Conservation (phyloP, 2,888 invertebrate genomes). For the Hirtodrosophila cameraria region DNA sequence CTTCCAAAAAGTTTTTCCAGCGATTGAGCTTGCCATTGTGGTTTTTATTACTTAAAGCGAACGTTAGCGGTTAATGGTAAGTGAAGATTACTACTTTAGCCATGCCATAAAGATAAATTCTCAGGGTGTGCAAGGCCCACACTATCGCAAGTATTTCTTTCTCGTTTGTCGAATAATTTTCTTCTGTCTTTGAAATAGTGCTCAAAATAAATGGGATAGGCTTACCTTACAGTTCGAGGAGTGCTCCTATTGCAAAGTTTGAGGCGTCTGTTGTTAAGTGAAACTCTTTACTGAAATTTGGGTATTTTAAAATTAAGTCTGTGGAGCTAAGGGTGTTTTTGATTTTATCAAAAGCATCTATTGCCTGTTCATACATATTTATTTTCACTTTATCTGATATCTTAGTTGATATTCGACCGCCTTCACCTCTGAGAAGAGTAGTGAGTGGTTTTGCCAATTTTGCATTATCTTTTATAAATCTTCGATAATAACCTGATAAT, state of each 20-base stretch:
- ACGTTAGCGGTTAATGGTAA: constrained; percentile 25
- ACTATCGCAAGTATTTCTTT: constrained; percentile 23
- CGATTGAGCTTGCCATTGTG: constrained; percentile 40
- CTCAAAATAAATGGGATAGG: no score
- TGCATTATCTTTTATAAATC: no score
- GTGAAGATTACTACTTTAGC: constrained; percentile 21
- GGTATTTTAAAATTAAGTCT: constrained; percentile 10
- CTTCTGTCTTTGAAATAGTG: no score
- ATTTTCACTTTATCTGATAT: background rate
- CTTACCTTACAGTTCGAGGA: constrained; percentile 1
- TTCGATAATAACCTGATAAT: background rate
- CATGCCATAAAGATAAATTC: no score
- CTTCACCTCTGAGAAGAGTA: background rate
- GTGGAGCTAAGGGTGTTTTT: constrained; percentile 21
- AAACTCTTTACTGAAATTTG: constrained; percentile 11
- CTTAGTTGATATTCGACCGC: background rate
- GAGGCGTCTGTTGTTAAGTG: constrained; percentile 14
- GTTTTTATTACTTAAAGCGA: constrained; percentile 16
- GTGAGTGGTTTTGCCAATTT: constrained; percentile 1
- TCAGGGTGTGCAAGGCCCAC: constrained; percentile 40
- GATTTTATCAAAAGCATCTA: constrained; percentile 1
- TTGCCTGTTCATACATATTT: background rate
- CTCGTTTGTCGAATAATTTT: constrained; percentile 12
- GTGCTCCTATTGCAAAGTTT: constrained; percentile 9
- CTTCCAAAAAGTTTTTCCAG: constrained; percentile 35